phyloP scores from a whole-genome alignment of 2,888 invertebrate species.

The Ennomos erosarius region DNA sequence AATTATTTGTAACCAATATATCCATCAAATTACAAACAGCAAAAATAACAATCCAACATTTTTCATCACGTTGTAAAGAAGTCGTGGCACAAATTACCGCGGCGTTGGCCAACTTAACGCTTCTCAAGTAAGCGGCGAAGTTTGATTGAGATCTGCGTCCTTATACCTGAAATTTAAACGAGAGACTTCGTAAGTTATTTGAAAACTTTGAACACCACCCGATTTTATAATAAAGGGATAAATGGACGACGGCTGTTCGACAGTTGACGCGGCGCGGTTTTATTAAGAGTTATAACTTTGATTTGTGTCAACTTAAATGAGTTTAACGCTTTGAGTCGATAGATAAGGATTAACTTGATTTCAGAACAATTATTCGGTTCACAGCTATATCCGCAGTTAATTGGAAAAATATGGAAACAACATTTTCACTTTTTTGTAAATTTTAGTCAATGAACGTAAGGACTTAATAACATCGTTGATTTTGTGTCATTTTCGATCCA shows the following conservation, averaged over 20 bases:
- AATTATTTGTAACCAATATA: no score
- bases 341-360: conserved; percentile 3
- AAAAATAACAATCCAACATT: background rate
- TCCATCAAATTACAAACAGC: no score
- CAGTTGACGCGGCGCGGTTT: conserved; percentile 46
- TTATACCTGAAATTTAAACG: conserved; percentile 72
- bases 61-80: conserved; percentile 21
- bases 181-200: conserved; percentile 64
- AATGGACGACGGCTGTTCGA: conserved; percentile 43
- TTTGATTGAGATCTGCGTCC: conserved; percentile 73
- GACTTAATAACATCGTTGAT: no score
- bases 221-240: conserved; percentile 64
- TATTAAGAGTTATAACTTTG: conserved; percentile 38
- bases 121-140: conserved; percentile 60
- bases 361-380: background rate
- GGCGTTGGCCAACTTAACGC: conserved; percentile 62
- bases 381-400: no score
- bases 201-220: conserved; percentile 64
- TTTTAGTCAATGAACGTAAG: no score
- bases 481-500: no score
- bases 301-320: conserved; percentile 25
- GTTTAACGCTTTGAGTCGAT: conserved; percentile 9
- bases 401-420: no score
- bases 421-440: no score
- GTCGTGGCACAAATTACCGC: conserved; percentile 58